phyloP scores from a whole-genome alignment of 23 tunicate genomes.

The Aplidium turbinatum region DNA sequence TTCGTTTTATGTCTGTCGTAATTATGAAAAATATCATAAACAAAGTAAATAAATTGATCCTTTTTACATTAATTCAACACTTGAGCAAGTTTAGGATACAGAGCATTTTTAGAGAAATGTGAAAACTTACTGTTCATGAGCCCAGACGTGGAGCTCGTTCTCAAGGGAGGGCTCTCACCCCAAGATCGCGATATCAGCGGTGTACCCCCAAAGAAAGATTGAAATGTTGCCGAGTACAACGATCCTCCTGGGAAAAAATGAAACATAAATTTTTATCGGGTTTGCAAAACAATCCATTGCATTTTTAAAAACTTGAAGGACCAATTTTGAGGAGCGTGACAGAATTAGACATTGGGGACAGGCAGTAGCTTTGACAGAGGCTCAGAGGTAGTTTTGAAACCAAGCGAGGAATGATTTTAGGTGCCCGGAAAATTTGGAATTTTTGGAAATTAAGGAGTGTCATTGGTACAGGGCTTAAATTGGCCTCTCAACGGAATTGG shows the following conservation, averaged over 20 bases:
- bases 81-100: neutral
- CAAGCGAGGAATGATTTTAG: no score
- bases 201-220: slow-evolving; percentile 56
- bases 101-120: neutral
- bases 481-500: no score
- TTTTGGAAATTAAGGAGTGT: no score
- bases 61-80: neutral
- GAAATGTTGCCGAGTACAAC: slow-evolving; percentile 63
- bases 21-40: no score
- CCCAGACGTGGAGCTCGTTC: slow-evolving; percentile 7
- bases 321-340: no score
- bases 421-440: no score
- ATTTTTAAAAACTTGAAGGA: neutral
- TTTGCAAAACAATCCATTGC: neutral
- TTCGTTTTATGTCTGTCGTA: no score
- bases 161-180: slow-evolving; percentile 49
- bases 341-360: no score
- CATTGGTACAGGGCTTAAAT: no score
- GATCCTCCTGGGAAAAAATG: slow-evolving; percentile 39
- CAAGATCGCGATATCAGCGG: slow-evolving; percentile 56
- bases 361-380: no score
- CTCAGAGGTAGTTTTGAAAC: no score
- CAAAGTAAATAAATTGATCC: neutral
- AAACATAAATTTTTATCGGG: no score
- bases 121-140: slow-evolving; percentile 6